Evolutionary conservation across 2,888 invertebrate genomes (phyloP).

Genomic region (Dryocosmus kuriphilus): DNA sequence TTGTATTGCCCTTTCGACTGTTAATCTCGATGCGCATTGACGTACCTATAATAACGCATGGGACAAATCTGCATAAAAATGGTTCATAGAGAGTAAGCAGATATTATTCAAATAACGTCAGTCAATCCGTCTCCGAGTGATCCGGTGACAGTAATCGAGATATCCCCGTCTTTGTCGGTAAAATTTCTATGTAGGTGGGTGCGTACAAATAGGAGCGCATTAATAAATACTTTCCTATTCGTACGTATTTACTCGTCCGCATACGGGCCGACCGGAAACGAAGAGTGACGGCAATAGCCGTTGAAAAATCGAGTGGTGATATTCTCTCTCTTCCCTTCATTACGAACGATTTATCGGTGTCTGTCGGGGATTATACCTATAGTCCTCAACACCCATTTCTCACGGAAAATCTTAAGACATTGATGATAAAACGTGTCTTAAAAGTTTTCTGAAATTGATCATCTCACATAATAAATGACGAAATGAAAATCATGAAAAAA

Average conservation of each 20-base stretch:
- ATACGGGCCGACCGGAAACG: conserved; percentile 39
- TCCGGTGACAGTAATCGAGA: conserved; percentile 31
- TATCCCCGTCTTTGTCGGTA: conserved; percentile 30
- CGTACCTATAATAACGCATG: not conserved
- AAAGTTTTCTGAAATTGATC: not conserved
- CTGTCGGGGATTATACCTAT: not conserved
- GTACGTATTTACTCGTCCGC: conserved; percentile 6
- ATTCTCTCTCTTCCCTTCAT: conserved; percentile 37
- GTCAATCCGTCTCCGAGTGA: conserved; percentile 26
- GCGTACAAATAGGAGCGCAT: conserved; percentile 13
- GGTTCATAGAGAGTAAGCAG: not conserved
- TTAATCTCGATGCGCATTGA: too few relatives aligned
- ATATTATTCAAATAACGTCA: conserved; percentile 18
- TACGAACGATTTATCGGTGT: conserved; percentile 21
- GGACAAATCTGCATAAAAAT: conserved; percentile 9
- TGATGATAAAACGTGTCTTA: not conserved
- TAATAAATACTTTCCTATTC: conserved; percentile 29
- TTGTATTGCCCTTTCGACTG: not conserved
- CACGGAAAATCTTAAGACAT: not conserved
- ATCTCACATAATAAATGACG: not conserved
- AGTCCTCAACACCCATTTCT: not conserved
- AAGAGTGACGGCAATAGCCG: conserved; percentile 36
- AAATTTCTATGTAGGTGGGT: conserved; percentile 34
- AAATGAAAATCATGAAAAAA: not conserved
- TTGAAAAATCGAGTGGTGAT: conserved; percentile 37